Percentiles rank a stretch among this genome's conserved stretches.
phyloP scores from a whole-genome alignment of 2,888 invertebrate genomes.

The Mythimna albipuncta region DNA sequence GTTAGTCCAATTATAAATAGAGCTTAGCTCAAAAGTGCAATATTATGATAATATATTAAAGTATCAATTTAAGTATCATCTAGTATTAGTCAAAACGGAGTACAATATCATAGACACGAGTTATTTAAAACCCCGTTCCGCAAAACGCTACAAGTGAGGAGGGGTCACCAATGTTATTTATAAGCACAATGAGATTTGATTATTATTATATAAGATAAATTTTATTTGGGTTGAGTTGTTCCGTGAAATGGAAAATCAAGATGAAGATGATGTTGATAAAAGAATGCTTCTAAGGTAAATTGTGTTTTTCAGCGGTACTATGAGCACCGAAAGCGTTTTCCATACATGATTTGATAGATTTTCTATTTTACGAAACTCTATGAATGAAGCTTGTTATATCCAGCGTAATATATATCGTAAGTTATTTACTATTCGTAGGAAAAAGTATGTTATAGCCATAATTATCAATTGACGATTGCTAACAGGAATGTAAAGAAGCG shows the following conservation, averaged over 20 bases:
- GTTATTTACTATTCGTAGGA: not conserved
- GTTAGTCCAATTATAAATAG: not conserved
- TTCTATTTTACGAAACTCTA: constrained; percentile 6
- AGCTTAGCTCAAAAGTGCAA: not conserved
- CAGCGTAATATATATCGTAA: not conserved
- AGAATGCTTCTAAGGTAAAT: not conserved
- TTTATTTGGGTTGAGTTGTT: not conserved
- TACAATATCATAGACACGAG: not conserved
- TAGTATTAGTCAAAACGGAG: not conserved
- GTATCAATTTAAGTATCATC: not conserved
- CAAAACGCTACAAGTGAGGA: not conserved
- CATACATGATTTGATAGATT: constrained; percentile 1
- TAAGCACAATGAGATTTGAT: constrained; percentile 11
- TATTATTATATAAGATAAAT: not conserved
- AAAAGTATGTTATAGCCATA: not conserved
- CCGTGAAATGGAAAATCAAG: not conserved
- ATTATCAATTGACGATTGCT: constrained; percentile 31
- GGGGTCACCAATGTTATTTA: not conserved
- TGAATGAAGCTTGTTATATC: constrained; percentile 14
- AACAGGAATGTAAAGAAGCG: constrained; percentile 34
- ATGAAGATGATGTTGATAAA: not conserved
- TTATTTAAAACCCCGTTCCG: constrained; percentile 6
- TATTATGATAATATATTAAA: not conserved
- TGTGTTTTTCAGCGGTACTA: not conserved
- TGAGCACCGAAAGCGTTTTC: not conserved